These are phyloP conservation scores for Dysidea cf. avara DNA, from an alignment of 37 sponge, comb jelly and placozoan genomes.

Conservation along the genomic window DNA sequence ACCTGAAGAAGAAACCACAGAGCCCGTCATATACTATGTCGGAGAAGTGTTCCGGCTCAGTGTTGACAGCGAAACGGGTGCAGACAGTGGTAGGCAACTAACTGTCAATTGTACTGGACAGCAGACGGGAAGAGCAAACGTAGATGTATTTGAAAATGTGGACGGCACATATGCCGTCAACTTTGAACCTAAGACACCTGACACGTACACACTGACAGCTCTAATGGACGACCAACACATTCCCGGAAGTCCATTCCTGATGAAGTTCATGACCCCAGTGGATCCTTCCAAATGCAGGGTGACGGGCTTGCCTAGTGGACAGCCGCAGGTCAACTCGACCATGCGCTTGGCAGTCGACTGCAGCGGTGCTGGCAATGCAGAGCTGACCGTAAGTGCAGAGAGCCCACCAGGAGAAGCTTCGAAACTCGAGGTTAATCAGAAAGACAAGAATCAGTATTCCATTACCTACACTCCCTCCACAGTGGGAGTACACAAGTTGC, in stretches of 20 bases:
- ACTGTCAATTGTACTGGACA: conserved; percentile 46
- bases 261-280: conserved; percentile 26
- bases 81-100: conserved; percentile 3
- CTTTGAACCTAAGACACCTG: conserved; percentile 10
- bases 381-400: conserved; percentile 25
- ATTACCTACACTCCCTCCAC: conserved; percentile 62
- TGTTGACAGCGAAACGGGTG: too few species aligned
- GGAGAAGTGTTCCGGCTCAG: conserved; percentile 3
- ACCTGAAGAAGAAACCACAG: too few species aligned
- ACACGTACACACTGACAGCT: conserved; percentile 21
- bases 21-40: neutral
- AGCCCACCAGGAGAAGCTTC: conserved; percentile 51
- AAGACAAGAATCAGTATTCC: conserved; percentile 26
- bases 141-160: neutral
- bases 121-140: conserved; percentile 19
- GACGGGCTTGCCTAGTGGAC: neutral
- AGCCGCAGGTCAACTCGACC: neutral
- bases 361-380: conserved; percentile 34
- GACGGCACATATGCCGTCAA: conserved; percentile 5
- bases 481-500: conserved; percentile 52
- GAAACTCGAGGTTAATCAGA: conserved; percentile 17
- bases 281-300: conserved; percentile 57
- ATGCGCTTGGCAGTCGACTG: conserved; percentile 17
- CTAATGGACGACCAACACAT: conserved; percentile 24
- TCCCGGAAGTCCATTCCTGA: conserved; percentile 46